phyloP scores from a whole-genome alignment of 2,113 vertebrate genomes.

The Galeopterus variegatus region DNA sequence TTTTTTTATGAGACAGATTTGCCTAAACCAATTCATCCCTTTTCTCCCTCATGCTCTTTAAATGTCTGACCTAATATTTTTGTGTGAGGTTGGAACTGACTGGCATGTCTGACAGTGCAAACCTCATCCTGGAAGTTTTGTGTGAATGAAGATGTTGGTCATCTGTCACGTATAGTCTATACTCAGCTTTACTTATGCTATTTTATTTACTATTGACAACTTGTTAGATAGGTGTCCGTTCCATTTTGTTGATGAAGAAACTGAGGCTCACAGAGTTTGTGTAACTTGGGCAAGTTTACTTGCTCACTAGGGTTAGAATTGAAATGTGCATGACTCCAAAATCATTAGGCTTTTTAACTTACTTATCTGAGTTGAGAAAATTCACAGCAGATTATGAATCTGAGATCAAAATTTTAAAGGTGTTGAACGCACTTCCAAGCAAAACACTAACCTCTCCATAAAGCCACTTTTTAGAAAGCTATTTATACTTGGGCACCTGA shows the following conservation, averaged over 20 bases:
- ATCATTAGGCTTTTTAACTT: conserved; percentile 41
- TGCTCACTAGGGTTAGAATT: not conserved
- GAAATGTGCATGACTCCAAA: not conserved
- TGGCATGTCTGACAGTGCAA: not conserved
- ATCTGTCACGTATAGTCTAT: not conserved
- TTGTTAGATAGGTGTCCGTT: not conserved
- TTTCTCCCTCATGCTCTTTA: not conserved
- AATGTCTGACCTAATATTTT: conserved; percentile 9
- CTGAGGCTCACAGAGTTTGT: not conserved
- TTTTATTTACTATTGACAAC: not conserved
- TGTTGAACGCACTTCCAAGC: conserved; percentile 17
- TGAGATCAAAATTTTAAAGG: conserved; percentile 45
- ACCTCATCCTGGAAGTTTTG: not conserved
- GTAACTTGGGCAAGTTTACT: not conserved
- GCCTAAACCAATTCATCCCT: not conserved
- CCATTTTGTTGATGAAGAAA: conserved; percentile 7
- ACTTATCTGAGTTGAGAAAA: not conserved
- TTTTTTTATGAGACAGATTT: not conserved
- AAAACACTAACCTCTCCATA: not conserved
- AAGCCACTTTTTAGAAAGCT: conserved; percentile 25
- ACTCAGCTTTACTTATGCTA: not conserved
- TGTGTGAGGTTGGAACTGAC: not conserved
- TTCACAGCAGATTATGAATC: not conserved
- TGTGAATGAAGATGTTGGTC: not conserved
- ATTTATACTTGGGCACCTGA: not conserved